Evolutionary conservation across 2,888 invertebrate species (phyloP).

Genomic region (Xestia xanthographa): DNA sequence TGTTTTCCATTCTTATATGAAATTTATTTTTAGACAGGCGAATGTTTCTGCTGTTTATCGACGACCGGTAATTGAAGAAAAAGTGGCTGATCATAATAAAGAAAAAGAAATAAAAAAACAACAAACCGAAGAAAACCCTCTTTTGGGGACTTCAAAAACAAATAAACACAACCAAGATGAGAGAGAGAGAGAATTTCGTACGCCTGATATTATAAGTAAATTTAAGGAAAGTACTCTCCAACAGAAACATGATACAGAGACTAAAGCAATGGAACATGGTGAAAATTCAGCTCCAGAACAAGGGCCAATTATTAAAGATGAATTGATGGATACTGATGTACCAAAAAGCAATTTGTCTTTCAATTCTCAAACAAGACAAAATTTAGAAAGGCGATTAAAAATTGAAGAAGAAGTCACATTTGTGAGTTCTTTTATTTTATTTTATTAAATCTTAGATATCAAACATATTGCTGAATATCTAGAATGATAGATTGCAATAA

Average conservation of each 20-base stretch:
- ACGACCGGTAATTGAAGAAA: conserved; percentile 67
- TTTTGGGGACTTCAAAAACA: conserved; percentile 67
- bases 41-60: conserved; percentile 92
- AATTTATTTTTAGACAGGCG: conserved; percentile 90
- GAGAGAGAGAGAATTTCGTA: too few species aligned
- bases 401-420: conserved; percentile 88
- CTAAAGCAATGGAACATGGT: conserved; percentile 43
- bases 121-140: conserved; percentile 27
- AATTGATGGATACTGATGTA: conserved; percentile 50
- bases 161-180: conserved; percentile 52
- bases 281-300: conserved; percentile 29
- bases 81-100: conserved; percentile 30
- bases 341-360: conserved; percentile 54
- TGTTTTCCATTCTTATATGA: conserved; percentile 5
- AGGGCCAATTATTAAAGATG: conserved; percentile 21
- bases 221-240: conserved; percentile 67
- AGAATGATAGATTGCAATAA: too few species aligned
- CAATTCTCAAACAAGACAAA: conserved; percentile 72
- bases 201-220: conserved; percentile 76
- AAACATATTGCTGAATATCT: too few species aligned
- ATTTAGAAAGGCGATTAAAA: conserved; percentile 82
- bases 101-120: conserved; percentile 28
- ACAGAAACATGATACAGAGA: conserved; percentile 36
- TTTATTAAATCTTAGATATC: background rate
- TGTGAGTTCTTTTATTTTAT: conserved; percentile 74